Evolutionary conservation across 2,797 vertebrate genomes (phyloP).

Genomic region (Apogon talboti): DNA sequence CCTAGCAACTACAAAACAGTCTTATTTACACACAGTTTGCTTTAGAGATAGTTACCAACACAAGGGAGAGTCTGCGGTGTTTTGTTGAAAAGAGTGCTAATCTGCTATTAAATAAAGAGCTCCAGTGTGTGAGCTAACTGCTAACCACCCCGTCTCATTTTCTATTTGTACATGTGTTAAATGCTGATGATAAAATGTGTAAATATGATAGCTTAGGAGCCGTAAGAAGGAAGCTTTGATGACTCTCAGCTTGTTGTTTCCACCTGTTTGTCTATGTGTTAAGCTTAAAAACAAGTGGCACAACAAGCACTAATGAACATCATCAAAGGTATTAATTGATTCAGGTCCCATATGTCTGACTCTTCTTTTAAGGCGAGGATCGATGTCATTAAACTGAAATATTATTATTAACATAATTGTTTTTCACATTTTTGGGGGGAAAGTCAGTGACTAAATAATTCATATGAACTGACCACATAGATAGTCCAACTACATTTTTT

Average conservation of each 20-base stretch:
- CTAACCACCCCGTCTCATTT: conserved; percentile 5
- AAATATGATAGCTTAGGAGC: neutral
- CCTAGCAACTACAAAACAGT: neutral
- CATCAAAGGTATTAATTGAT: too few species aligned
- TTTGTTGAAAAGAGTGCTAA: conserved; percentile 4
- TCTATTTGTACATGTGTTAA: conserved; percentile 28
- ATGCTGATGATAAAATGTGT: conserved; percentile 7
- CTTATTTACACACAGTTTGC: neutral
- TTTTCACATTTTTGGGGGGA: too few species aligned
- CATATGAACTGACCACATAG: too few species aligned
- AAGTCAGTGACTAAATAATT: too few species aligned
- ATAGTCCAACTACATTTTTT: too few species aligned
- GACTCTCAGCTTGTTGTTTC: too few species aligned
- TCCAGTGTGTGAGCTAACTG: neutral
- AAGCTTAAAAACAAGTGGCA: neutral
- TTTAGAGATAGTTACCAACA: conserved; percentile 4
- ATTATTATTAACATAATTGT: too few species aligned
- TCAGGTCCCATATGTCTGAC: too few species aligned
- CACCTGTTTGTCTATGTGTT: neutral
- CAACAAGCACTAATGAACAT: too few species aligned
- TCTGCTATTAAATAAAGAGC: conserved; percentile 25
- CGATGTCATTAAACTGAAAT: too few species aligned
- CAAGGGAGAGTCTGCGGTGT: neutral
- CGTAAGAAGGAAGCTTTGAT: conserved; percentile 1
- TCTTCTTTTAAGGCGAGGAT: too few species aligned